Evolutionary conservation across 2,113 vertebrate species (phyloP).

Genomic region (Rhynchomys soricoides): DNA sequence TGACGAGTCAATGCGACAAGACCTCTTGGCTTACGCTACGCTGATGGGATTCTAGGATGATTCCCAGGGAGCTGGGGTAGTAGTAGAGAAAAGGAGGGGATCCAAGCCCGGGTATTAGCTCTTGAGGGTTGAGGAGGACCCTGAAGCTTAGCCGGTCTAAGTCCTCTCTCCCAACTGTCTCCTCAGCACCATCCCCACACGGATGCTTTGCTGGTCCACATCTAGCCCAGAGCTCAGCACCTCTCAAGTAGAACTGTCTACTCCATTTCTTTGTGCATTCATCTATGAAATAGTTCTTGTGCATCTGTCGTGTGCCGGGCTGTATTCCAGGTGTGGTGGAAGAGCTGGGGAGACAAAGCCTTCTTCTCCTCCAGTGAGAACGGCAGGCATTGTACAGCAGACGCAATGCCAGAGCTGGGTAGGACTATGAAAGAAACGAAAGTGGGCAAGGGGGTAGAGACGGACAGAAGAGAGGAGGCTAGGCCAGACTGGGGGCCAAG

Average conservation of each 20-base stretch:
- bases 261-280: slow-evolving; percentile 8
- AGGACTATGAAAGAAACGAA: not conserved
- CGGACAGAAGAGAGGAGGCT: not conserved
- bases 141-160: not conserved
- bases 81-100: not conserved
- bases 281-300: slow-evolving; percentile 16
- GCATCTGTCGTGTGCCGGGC: not conserved
- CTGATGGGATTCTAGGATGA: not conserved
- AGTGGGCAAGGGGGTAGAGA: not conserved
- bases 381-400: not conserved
- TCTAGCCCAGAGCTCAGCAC: not conserved
- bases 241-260: not conserved
- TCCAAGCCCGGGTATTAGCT: not conserved
- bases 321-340: not conserved
- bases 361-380: not conserved
- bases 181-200: not conserved
- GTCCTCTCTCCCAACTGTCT: not conserved
- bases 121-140: not conserved
- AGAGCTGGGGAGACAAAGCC: not conserved
- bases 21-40: not conserved
- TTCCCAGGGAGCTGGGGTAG: not conserved
- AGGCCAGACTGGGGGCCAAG: not conserved
- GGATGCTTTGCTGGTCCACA: not conserved
- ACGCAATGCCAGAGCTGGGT: not conserved
- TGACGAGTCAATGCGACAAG: not conserved